Evolutionary conservation across 2,113 vertebrate genomes (phyloP).

Genomic region (Nanorana parkeri): DNA sequence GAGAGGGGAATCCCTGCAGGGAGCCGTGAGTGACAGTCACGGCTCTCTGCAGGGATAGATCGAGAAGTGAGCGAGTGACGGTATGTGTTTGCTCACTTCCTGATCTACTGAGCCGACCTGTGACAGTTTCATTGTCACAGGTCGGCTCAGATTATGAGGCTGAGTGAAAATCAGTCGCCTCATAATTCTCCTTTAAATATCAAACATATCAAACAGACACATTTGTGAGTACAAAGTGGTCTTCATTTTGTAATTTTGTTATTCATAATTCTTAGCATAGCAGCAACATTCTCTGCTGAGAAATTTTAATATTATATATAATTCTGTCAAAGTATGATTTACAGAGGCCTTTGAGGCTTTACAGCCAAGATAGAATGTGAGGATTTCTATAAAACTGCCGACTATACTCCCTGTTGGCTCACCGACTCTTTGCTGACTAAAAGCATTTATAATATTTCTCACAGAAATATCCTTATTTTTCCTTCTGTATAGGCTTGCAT

Average conservation of each 20-base stretch:
- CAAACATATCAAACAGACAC: background rate
- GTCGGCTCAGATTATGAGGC: too few species aligned
- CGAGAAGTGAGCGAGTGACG: too few species aligned
- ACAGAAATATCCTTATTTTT: slow-evolving; percentile 26
- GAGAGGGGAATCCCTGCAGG: too few species aligned
- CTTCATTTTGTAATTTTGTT: slow-evolving; percentile 33
- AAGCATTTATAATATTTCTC: slow-evolving; percentile 43
- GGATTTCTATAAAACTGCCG: slow-evolving; percentile 47
- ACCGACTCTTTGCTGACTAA: slow-evolving; percentile 47
- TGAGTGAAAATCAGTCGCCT: too few species aligned
- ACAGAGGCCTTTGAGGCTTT: slow-evolving; percentile 37
- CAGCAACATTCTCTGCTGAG: slow-evolving; percentile 31
- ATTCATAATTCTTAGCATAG: slow-evolving; percentile 26
- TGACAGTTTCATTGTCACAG: too few species aligned
- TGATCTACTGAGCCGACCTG: too few species aligned
- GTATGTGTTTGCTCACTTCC: too few species aligned
- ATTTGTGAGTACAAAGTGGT: slow-evolving; percentile 24
- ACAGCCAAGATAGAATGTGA: slow-evolving; percentile 34
- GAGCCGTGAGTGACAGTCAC: too few species aligned
- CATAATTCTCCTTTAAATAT: too few species aligned
- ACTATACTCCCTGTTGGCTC: slow-evolving; percentile 47
- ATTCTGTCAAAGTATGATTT: slow-evolving; percentile 45
- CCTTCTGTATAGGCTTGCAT: slow-evolving; percentile 24
- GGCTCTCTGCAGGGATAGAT: too few species aligned
- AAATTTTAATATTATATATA: slow-evolving; percentile 44